These are phyloP conservation scores for Polylopha cassiicola DNA, from an alignment of 2,888 invertebrate genomes.

Conservation along the genomic window DNA sequence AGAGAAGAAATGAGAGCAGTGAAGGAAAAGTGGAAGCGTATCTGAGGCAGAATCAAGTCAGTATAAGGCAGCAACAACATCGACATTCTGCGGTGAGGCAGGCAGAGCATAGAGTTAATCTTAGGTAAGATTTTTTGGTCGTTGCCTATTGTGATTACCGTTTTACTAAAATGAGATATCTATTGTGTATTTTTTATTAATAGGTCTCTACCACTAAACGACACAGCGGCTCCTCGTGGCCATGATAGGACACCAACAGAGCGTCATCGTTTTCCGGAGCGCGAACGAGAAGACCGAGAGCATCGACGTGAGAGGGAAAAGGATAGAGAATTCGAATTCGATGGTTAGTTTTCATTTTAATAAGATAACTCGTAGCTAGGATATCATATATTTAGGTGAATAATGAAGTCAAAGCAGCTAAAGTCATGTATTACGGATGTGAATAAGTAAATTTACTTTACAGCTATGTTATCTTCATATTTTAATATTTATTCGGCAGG, in stretches of 20 bases:
- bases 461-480: constrained; percentile 5
- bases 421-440: too few relatives aligned
- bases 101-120: constrained; percentile 69
- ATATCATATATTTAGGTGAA: too few relatives aligned
- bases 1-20: constrained; percentile 40
- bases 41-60: constrained; percentile 68
- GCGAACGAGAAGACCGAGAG: constrained; percentile 57
- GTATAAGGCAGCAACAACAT: constrained; percentile 69
- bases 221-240: constrained; percentile 54
- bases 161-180: not conserved
- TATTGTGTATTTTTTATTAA: not conserved
- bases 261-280: constrained; percentile 56
- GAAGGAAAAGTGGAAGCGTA: constrained; percentile 59
- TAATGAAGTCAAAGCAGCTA: too few relatives aligned
- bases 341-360: constrained; percentile 42
- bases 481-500: constrained; percentile 34
- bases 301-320: constrained; percentile 61
- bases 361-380: too few relatives aligned
- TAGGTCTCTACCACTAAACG: constrained; percentile 69
- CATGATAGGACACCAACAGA: constrained; percentile 70
- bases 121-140: constrained; percentile 46
- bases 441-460: too few relatives aligned
- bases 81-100: constrained; percentile 67
- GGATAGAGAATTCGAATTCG: constrained; percentile 51
- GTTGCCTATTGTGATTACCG: not conserved